Base-by-base conservation (phyloP, 2,888 invertebrate genomes). In the Drosophila paracracens region DNA sequence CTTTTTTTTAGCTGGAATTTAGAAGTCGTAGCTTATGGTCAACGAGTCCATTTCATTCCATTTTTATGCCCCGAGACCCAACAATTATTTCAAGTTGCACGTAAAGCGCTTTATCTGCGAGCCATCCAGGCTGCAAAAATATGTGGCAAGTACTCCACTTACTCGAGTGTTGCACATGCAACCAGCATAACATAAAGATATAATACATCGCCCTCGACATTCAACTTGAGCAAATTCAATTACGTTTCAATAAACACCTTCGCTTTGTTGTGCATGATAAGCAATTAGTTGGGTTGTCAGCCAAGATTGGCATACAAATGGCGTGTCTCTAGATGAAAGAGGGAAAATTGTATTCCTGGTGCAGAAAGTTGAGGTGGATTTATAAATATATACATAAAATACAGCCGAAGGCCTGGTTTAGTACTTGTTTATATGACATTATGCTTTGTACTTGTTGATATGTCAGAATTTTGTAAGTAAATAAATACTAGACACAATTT, bases 21-120 rank as follows among this genome's bases (percentile, higher is more conserved):
- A 51, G 54, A 46, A 54, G 69, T 46, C 25, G 8, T 40, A 4
- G 43, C 60, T 21, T 16, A 16, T 46, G 46, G 46, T 25, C 21
- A 25, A 46, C 51, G 53, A 38, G 27, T n/a, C 36, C 4, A 27
- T 81, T 70, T 76, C 72, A n/a, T 33, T 11, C 33, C 11, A 10
- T 54, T 58, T 74, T 69, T 60, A 56, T 54, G 54, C 54, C 54
- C 27, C 25, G 18, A 54, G 35, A 29, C 36, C 27, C 56, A 68
- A 56, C 76, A 78, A 81, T 81, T 63, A 73, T 73, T 68, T 68
- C 65, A 68, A 69, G 33, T 79, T 81, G 53, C 66, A 27, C 25
- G 58, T 54, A 76, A 74, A 76, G 58, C 61, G 46, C 76, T 75
- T 79, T 63, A 54, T 77, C 52, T 54, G 54, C 21, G 52, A 67